A percentile compares a stretch with the other conserved stretches of the same genome.
These are phyloP conservation scores for Pantala flavescens DNA, from an alignment of 1,140 invertebrate species.

Conservation along the genomic window DNA sequence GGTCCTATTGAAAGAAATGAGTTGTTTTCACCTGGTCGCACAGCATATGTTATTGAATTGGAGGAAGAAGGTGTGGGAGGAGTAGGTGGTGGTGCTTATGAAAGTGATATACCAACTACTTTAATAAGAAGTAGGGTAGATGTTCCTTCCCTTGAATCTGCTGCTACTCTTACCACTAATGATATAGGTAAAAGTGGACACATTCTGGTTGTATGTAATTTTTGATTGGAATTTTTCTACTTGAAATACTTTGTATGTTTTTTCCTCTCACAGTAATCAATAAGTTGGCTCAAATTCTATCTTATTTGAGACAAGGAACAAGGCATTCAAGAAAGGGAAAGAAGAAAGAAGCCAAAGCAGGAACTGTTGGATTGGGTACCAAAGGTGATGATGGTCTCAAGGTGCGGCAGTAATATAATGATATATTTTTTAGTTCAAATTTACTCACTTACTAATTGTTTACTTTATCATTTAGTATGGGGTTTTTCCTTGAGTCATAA, in stretches of 20 bases:
- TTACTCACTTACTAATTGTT: no score
- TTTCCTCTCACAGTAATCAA: constrained; percentile 66
- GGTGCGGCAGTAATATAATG: background rate
- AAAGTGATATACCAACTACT: constrained; percentile 92
- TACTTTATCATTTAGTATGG: no score
- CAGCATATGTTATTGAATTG: constrained; percentile 96
- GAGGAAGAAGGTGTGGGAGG: constrained; percentile 67
- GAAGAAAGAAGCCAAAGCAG: constrained; percentile 47
- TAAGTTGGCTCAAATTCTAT: constrained; percentile 93
- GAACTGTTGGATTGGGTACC: constrained; percentile 15
- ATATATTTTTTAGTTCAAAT: no score
- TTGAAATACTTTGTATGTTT: no score
- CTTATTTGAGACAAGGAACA: constrained; percentile 76
- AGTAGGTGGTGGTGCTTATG: constrained; percentile 28
- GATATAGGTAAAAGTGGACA: constrained; percentile 48
- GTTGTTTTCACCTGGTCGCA: constrained; percentile 81
- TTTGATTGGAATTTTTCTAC: no score
- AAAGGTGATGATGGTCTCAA: constrained; percentile 13
- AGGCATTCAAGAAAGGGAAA: constrained; percentile 68
- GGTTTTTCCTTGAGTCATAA: no score
- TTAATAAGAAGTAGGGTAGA: constrained; percentile 91
- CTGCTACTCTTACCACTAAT: constrained; percentile 80
- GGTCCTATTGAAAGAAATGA: constrained; percentile 66
- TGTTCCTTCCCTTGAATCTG: constrained; percentile 66
- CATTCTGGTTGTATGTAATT: background rate